Evolutionary conservation across 2,888 invertebrate species (phyloP), one percentile per base, ranked within the genome.

Genomic region (Cephus rjabovi): DNA sequence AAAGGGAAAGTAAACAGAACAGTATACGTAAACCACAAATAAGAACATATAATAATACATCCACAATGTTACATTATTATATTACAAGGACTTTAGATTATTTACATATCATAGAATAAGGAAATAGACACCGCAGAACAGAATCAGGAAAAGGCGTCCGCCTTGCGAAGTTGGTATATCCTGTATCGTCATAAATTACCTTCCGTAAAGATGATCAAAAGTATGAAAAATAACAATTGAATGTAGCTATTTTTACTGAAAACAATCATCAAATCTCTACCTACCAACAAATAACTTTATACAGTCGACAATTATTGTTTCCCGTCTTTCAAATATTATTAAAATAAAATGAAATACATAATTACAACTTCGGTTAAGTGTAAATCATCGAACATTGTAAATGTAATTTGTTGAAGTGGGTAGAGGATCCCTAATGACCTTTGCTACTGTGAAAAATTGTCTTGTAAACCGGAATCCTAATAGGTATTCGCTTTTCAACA

Each of bases 391-490:
- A 56, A 56, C 9, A 23, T 56, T 56, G 23, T 9, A 9, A 23
- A 4, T 56, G 2, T 23, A 56, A 56, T 9, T 23, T 23, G 1
- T 56, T 56, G 9, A 9, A 1, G 23, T 23, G 56, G 23, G 9
- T 23, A 56, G 56, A 23, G 23, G 23, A 9, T 9, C 6, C 15
- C 23, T 69, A 75, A 71, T 76, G 78, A 69, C 91, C 90, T 86
- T 94, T 94, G 84, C 94, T 93, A 74, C 94, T 94, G 84, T 95
- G 95, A 85, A 95, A 94, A 79, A 95, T 93, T 34, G 95, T 94
- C 90, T 95, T 95, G 87, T 95, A 94, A 4, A 95, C 94, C 0
- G 95, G 95, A 71, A 95, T 95, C 86, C 94, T 94, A 69, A 95
- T 94, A 12, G 95, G 95, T 12, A 95, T 93, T 1, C 94, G 94